Evolutionary conservation across 2,888 invertebrate genomes (phyloP).

Genomic region (Pristionchus exspectatus): DNA sequence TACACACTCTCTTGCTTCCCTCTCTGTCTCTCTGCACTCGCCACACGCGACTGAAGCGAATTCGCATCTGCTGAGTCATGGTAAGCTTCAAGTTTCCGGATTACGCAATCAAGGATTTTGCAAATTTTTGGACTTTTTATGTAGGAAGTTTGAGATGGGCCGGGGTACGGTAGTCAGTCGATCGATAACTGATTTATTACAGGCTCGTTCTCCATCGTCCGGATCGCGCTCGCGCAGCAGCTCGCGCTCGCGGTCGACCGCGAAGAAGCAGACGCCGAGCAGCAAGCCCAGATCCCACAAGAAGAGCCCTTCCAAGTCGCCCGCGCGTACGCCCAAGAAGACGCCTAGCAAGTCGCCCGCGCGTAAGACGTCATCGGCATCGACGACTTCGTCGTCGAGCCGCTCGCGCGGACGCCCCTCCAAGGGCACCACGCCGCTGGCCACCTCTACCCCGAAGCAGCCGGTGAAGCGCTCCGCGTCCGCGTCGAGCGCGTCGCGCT

Average conservation of each 20-base stretch:
- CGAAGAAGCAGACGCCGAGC: constrained; percentile 17
- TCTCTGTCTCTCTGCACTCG: background rate
- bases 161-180: background rate
- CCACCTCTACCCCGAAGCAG: constrained; percentile 7
- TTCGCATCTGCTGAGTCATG: constrained; percentile 7
- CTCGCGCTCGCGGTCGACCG: constrained; percentile 22
- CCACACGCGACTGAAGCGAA: background rate
- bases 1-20: background rate
- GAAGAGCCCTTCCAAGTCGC: constrained; percentile 42
- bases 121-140: background rate
- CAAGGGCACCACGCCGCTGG: background rate
- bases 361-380: constrained; percentile 20
- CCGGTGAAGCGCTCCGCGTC: constrained; percentile 3
- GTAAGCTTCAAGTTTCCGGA: background rate
- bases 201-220: background rate
- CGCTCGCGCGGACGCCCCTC: background rate
- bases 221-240: constrained; percentile 14
- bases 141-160: background rate
- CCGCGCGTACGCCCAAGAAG: background rate
- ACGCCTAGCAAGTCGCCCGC: constrained; percentile 1
- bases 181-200: background rate
- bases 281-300: background rate
- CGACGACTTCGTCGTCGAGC: background rate
- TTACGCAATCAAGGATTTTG: background rate
- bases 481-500: constrained; percentile 8